Base-by-base conservation (phyloP, 2,113 vertebrate species). In the Osmerus mordax region DNA sequence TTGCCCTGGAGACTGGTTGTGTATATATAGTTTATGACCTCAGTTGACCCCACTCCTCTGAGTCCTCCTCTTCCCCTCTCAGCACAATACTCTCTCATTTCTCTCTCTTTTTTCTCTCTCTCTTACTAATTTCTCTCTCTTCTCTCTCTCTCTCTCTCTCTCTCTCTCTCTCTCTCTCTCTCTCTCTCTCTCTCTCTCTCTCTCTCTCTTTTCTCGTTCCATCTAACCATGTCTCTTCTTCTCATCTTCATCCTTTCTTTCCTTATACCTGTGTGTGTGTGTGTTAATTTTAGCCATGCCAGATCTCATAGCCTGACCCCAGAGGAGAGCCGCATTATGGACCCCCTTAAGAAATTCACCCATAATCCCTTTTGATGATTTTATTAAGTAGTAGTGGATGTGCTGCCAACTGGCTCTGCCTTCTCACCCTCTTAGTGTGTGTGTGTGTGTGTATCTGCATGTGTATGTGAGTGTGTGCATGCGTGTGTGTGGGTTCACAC, bases 311-410 rank as follows among this genome's bases (percentile, higher is more conserved):
- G 78, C 80, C 8, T 18, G 25, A 29, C 66, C 52, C 64, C 72
- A 83, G 79, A 83, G 71, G 81, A 78, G 69, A 74, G 70, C 83
- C 73, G 68, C 77, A 70, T 70, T 70, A 32, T 68, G 47, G 71
- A 85, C 74, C 78, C 83, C 84, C 78, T 78, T 76, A 83, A 88
- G 78, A 86, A 86, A 87, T 85, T 77, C 75, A 84, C 75, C 76
- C 84, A 74, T 86, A 87, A 87, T 89, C 84, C 78, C 74, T 77
- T 84, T 74, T 85, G 87, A 88, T 88, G 84, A 87, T 89, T 84
- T 89, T 80, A 89, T 87, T 87, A 81, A 79, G 83, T 79, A 83
- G 74, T 65, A 81, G 68, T 19, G 76, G 67, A 72, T 79, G 83
- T 81, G 81, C 78, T 87, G 83, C 78, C 80, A 84, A 80, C 84